Conservation (phyloP, 2,797 vertebrate species). For the Phaenicophaeus curvirostris region DNA sequence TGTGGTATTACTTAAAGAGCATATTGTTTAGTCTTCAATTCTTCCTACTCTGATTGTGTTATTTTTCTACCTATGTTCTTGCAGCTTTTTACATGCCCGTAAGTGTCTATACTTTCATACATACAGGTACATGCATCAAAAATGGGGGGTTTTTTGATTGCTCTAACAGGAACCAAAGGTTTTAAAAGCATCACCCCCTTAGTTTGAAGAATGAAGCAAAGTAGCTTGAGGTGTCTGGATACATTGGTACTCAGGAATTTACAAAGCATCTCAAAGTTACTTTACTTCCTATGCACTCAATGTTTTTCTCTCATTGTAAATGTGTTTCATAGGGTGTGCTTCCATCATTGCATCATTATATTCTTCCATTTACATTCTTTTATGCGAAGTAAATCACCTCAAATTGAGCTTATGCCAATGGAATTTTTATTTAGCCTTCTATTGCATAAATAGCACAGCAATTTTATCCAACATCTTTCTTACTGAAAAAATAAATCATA, state of each 20-base stretch:
- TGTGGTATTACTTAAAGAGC: background rate
- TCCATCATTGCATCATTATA: background rate
- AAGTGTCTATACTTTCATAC: background rate
- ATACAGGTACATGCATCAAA: fast-evolving
- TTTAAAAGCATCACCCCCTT: background rate
- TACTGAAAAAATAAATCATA: background rate
- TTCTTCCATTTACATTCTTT: background rate
- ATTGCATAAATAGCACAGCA: background rate
- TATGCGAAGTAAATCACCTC: background rate
- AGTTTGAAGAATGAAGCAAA: background rate
- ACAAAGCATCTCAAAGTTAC: background rate
- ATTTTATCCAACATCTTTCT: background rate
- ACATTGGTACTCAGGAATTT: background rate
- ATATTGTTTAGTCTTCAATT: background rate
- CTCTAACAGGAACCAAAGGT: background rate
- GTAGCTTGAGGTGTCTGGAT: background rate
- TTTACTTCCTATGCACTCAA: background rate
- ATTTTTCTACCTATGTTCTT: background rate
- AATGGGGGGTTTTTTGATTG: fast-evolving
- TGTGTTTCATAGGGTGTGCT: background rate
- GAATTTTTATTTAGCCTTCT: background rate
- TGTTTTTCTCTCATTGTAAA: background rate
- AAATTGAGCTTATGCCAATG: background rate
- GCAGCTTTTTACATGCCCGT: fast-evolving
- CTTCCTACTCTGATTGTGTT: background rate